Percentiles rank a stretch among this genome's conserved stretches.
Evolutionary conservation across 53 echinoderm and acorn worm genomes (phyloP).

Genomic region (Apostichopus leukothele): DNA sequence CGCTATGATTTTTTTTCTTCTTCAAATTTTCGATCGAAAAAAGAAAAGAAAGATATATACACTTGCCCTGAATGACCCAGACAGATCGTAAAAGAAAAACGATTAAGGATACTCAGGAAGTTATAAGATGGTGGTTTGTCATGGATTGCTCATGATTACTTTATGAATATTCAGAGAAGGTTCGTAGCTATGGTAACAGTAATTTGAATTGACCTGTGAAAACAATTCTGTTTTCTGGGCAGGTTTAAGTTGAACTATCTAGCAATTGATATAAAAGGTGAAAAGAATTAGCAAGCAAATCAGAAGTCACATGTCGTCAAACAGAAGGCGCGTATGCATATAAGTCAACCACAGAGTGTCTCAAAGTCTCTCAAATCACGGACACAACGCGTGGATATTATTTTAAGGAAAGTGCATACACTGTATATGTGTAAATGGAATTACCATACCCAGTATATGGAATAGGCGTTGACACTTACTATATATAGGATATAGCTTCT

Average conservation of each 20-base stretch:
- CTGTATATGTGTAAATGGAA: too few species aligned
- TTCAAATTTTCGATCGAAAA: background rate
- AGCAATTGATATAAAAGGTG: background rate
- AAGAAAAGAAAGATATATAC: slow-evolving; percentile 3
- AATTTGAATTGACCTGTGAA: slow-evolving; percentile 11
- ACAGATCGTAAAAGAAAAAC: slow-evolving; percentile 14
- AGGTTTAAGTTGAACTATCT: slow-evolving; percentile 8
- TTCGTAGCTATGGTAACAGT: background rate
- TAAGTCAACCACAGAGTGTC: too few species aligned
- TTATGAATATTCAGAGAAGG: slow-evolving; percentile 9
- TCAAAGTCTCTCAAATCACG: background rate
- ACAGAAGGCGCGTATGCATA: too few species aligned
- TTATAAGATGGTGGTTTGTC: slow-evolving; percentile 23
- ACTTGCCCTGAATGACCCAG: slow-evolving; percentile 37
- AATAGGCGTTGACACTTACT: too few species aligned
- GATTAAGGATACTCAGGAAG: slow-evolving; percentile 35
- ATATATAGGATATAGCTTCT: too few species aligned
- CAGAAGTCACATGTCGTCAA: too few species aligned
- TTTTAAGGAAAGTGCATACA: too few species aligned
- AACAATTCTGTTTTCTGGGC: background rate
- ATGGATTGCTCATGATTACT: background rate
- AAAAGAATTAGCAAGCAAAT: background rate
- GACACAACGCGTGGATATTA: too few species aligned
- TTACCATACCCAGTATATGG: too few species aligned
- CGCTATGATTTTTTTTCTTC: slow-evolving; percentile 22